Evolutionary conservation across 2,113 vertebrate species (phyloP).

Genomic region (Aplodontia rufa): DNA sequence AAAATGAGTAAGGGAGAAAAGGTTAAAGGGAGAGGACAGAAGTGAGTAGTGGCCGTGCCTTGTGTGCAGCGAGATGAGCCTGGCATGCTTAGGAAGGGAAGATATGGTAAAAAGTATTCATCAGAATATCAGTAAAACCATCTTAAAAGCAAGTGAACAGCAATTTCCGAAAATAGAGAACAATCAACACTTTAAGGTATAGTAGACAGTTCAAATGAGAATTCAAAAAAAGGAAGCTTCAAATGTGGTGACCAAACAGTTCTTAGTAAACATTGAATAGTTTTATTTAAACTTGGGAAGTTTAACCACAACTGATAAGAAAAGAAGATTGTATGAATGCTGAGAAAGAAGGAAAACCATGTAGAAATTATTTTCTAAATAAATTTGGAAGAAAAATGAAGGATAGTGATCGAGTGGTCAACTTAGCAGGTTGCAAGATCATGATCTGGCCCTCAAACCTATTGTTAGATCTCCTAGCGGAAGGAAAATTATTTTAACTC

Average conservation of each 20-base stretch:
- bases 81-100: background rate
- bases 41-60: background rate
- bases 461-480: background rate
- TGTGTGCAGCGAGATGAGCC: rapidly evolving
- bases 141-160: background rate
- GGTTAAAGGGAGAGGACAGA: background rate
- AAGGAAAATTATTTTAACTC: background rate
- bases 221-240: background rate
- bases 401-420: background rate
- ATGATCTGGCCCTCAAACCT: background rate
- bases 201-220: background rate
- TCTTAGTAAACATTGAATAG: background rate
- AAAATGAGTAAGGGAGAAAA: background rate
- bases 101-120: background rate
- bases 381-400: background rate
- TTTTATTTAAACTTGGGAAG: background rate
- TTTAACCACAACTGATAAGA: background rate
- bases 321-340: background rate
- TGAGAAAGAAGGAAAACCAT: background rate
- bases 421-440: background rate
- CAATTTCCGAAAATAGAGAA: background rate
- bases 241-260: background rate
- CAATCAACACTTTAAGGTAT: background rate
- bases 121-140: background rate
- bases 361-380: background rate